Evolutionary conservation across 2,113 vertebrate species (phyloP), one percentile per base, ranked within the genome.

Genomic region (Burhinus oedicnemus): DNA sequence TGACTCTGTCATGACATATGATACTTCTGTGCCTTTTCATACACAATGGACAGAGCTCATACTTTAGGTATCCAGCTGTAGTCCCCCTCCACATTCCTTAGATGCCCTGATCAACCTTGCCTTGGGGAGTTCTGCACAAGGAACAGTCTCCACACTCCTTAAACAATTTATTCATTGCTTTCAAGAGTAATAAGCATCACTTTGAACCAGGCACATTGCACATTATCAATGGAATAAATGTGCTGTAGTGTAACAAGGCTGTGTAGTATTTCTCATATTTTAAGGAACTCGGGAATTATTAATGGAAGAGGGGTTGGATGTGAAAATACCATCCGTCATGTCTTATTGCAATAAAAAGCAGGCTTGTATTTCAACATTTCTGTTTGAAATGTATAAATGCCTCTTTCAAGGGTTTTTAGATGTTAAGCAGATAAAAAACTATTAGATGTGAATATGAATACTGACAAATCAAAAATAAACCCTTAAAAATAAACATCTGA

Each of bases 341-440:
- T 65, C 60, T 83, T 55, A 14, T 18, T 69, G 68, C 75, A 44
- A 26, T 54, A 36, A 89, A 90, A 87, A 79, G 25, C 72, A 74
- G 60, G 20, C n/a, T 66, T 95, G 22, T 81, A n/a, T 79, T 77
- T 95, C 71, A 92, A 54, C 49, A 49, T 72, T 94, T 83, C 51
- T 83, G 20, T 87, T 64, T 87, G 72, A 87, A 91, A 75, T 14
- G 15, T 74, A 38, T 51, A 40, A 90, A 85, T 55, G 29, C 42
- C 25, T 71, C 45, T 92, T 69, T 89, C n/a, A 55, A 62, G 27
- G 40, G 6, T 52, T 86, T 88, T 77, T 74, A 70, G 60, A 40
- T 47, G 13, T 40, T 45, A 60, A 60, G 44, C 15, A 75, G 66
- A 64, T 89, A n/a, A 88, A 61, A 82, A 65, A 38, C 65, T 86